A percentile compares a stretch with the other conserved stretches of the same genome.
phyloP scores from a whole-genome alignment of 2,888 invertebrate genomes.

The Cheilosia vernalis region DNA sequence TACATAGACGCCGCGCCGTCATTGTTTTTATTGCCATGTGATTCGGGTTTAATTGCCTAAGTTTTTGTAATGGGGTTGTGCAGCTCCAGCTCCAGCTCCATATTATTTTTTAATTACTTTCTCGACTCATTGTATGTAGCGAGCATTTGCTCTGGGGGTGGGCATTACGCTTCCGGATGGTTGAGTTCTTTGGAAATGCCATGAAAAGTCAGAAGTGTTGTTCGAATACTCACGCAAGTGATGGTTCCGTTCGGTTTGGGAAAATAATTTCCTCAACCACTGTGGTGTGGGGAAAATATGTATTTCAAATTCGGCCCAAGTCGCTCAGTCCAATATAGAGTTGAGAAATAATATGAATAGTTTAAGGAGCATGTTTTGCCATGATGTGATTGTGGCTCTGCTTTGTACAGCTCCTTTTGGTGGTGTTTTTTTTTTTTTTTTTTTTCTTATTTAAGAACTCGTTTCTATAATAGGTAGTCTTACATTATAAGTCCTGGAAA shows the following conservation, averaged over 20 bases:
- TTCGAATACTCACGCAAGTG: not conserved
- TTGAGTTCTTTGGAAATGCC: conserved; percentile 2
- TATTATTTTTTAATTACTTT: conserved; percentile 55
- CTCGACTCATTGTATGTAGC: conserved; percentile 26
- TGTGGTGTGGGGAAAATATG: too few relatives aligned
- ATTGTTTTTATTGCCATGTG: conserved; percentile 72
- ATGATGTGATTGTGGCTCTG: too few relatives aligned
- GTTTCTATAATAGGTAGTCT: too few relatives aligned
- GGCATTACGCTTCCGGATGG: not conserved
- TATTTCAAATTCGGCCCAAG: too few relatives aligned
- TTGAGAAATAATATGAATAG: too few relatives aligned
- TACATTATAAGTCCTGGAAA: too few relatives aligned
- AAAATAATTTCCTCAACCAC: not conserved
- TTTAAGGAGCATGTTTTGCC: too few relatives aligned
- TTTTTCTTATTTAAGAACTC: too few relatives aligned
- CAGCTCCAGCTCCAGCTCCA: conserved; percentile 9
- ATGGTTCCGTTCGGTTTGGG: not conserved
- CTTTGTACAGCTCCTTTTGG: too few relatives aligned
- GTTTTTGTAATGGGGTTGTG: conserved; percentile 55
- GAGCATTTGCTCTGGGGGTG: not conserved
- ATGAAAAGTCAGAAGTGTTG: conserved; percentile 21
- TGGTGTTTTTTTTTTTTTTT: too few relatives aligned
- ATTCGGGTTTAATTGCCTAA: conserved; percentile 73
- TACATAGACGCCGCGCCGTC: conserved; percentile 55
- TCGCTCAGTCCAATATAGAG: too few relatives aligned